Conservation (phyloP, 2,797 vertebrate species). For the Ambastaia sidthimunki region DNA sequence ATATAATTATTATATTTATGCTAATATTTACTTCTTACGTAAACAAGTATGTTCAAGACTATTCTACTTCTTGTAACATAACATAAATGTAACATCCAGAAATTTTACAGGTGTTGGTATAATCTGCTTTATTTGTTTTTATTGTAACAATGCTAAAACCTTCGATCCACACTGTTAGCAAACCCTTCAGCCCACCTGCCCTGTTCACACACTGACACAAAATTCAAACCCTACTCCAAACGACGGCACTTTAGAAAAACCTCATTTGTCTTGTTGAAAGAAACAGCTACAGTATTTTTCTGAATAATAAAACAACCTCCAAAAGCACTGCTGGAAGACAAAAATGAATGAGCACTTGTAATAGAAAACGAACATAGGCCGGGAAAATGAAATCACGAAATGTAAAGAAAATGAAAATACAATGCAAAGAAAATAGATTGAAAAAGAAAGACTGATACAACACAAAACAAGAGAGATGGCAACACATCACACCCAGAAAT, state of each 20-base stretch:
- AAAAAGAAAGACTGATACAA: slow-evolving; percentile 6
- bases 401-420: slow-evolving; percentile 10
- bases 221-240: not conserved
- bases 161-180: slow-evolving; percentile 53
- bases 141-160: slow-evolving; percentile 40
- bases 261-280: slow-evolving; percentile 36
- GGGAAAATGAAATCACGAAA: slow-evolving; percentile 5
- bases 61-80: not conserved
- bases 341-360: slow-evolving; percentile 3
- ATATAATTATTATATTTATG: too few relatives aligned
- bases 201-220: not conserved
- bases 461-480: slow-evolving; percentile 4
- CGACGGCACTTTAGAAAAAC: not conserved
- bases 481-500: slow-evolving; percentile 30
- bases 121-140: too few relatives aligned
- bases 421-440: slow-evolving; percentile 12
- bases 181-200: slow-evolving; percentile 6
- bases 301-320: slow-evolving; percentile 29
- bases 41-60: not conserved
- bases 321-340: not conserved
- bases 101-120: not conserved
- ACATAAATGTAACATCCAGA: not conserved
- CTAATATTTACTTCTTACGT: too few relatives aligned
- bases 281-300: slow-evolving; percentile 20
- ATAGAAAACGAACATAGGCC: slow-evolving; percentile 1